Evolutionary conservation across 2,888 invertebrate genomes (phyloP).

Genomic region (Torymus tubicola): DNA sequence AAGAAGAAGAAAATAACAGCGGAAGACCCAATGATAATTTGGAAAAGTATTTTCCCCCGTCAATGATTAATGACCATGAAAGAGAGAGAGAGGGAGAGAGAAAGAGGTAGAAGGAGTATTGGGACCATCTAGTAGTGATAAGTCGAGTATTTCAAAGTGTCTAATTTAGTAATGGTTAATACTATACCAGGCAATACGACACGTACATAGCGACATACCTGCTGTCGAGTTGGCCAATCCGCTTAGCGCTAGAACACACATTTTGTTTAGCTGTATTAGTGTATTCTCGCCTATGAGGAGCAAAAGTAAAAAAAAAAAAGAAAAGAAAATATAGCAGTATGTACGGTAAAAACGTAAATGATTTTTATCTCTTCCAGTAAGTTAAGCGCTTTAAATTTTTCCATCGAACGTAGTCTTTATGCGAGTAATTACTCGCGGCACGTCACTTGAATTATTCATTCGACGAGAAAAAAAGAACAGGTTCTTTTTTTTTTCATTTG

Average conservation of each 20-base stretch:
- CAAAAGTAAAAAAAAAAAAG: too few species aligned
- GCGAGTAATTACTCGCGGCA: too few species aligned
- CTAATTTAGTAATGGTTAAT: slow-evolving; percentile 75
- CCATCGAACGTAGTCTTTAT: too few species aligned
- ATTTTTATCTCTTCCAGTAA: too few species aligned
- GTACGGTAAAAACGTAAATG: neutral
- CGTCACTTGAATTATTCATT: too few species aligned
- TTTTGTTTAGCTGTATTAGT: slow-evolving; percentile 55
- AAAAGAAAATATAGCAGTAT: slow-evolving; percentile 1
- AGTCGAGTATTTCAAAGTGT: slow-evolving; percentile 24
- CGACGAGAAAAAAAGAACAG: too few species aligned
- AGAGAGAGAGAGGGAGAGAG: neutral
- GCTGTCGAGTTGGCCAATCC: slow-evolving; percentile 78
- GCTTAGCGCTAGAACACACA: slow-evolving; percentile 77
- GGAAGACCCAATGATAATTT: slow-evolving; percentile 22
- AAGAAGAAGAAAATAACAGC: neutral
- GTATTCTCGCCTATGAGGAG: slow-evolving; percentile 10
- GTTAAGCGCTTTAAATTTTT: too few species aligned
- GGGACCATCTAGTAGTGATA: neutral
- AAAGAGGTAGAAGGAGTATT: neutral
- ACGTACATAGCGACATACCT: slow-evolving; percentile 78
- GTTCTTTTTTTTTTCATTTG: too few species aligned
- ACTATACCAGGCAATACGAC: slow-evolving; percentile 76
- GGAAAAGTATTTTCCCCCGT: slow-evolving; percentile 9
- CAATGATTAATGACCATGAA: slow-evolving; percentile 21